These are phyloP conservation scores for Hapalemur alaotrensis DNA, from an alignment of 2,797 vertebrate genomes.

Conservation along the genomic window DNA sequence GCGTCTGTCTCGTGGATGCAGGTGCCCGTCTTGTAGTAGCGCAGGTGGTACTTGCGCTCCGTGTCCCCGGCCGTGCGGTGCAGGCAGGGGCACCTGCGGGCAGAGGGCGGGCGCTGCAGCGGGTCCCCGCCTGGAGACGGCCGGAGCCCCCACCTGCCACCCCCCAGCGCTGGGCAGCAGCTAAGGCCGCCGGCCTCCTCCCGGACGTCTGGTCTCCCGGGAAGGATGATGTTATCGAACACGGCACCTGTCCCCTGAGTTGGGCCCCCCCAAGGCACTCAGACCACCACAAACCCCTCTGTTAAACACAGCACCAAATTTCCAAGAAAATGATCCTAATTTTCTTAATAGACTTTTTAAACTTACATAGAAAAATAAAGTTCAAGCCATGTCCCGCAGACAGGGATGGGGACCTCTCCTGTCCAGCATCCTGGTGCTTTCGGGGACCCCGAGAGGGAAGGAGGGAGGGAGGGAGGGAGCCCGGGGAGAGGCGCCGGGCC, in stretches of 20 bases:
- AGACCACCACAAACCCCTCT: accelerated
- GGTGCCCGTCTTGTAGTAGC: constrained; percentile 97
- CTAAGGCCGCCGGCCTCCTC: no score
- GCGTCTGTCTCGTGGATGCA: constrained; percentile 96
- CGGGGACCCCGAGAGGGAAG: background rate
- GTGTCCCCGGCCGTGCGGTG: constrained; percentile 97
- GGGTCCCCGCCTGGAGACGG: background rate
- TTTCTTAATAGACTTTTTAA: background rate
- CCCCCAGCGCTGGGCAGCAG: accelerated
- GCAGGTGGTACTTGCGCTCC: constrained; percentile 96
- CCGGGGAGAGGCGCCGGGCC: background rate
- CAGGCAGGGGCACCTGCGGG: constrained; percentile 92
- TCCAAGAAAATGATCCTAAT: background rate
- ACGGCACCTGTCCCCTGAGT: accelerated
- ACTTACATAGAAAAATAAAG: background rate
- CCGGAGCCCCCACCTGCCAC: accelerated
- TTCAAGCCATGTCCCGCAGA: accelerated
- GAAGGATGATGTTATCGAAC: background rate
- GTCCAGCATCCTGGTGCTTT: background rate
- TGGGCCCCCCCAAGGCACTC: no score
- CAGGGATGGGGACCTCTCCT: background rate
- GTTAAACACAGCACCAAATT: accelerated
- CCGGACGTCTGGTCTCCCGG: accelerated
- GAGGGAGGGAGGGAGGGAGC: accelerated
- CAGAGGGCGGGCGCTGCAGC: background rate